Evolutionary conservation across 2,113 vertebrate genomes (phyloP).

Genomic region (Pristiophorus japonicus): DNA sequence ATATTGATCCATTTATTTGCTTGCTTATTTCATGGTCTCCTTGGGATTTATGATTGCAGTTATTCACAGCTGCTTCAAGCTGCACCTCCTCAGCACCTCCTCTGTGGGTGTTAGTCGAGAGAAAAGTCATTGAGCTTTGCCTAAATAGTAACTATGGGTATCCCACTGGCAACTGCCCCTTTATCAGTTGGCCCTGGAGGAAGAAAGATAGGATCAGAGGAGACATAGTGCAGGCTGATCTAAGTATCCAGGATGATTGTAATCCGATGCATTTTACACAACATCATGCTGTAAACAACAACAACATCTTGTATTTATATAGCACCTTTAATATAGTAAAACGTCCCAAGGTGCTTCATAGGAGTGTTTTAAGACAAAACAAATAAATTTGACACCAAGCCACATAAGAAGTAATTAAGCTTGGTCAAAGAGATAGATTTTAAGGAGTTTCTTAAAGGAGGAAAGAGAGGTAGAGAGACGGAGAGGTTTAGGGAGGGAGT

Average conservation of each 20-base stretch:
- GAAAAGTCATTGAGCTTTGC: neutral
- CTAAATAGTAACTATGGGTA: neutral
- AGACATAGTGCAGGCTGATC: neutral
- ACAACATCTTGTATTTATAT: too few relatives aligned
- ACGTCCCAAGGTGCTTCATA: too few relatives aligned
- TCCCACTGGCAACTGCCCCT: neutral
- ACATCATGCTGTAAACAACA: neutral
- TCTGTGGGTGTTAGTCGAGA: neutral
- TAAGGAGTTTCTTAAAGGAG: too few relatives aligned
- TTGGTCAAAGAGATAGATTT: too few relatives aligned
- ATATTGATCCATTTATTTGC: neutral
- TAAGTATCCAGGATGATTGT: neutral
- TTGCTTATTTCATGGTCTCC: neutral
- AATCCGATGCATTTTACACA: neutral
- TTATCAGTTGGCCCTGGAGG: neutral
- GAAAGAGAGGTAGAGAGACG: too few relatives aligned
- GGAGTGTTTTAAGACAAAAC: too few relatives aligned
- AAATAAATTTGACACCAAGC: too few relatives aligned
- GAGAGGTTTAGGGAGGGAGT: too few relatives aligned
- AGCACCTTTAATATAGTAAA: too few relatives aligned
- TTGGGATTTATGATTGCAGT: neutral
- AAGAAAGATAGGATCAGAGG: neutral
- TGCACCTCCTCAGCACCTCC: neutral
- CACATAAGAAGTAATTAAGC: too few relatives aligned
- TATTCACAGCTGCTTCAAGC: neutral